A percentile compares a stretch with the other conserved stretches of the same genome.
Evolutionary conservation across 2,113 vertebrate genomes (phyloP).

Genomic region (Trematocara zebra): DNA sequence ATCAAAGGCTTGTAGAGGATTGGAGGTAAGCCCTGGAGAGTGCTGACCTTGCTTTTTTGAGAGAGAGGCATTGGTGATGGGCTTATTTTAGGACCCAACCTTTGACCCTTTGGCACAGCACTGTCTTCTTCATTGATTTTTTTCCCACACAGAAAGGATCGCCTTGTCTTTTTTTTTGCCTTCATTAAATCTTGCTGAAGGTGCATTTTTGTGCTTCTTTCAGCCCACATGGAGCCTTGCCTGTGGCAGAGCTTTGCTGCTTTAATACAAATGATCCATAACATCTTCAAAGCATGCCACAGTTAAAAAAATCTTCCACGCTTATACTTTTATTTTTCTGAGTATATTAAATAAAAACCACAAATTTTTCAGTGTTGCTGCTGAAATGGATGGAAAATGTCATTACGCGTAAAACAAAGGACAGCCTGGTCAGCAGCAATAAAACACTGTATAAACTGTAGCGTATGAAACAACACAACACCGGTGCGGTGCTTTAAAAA

Average conservation of each 20-base stretch:
- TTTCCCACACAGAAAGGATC: not conserved
- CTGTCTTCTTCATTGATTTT: constrained; percentile 11
- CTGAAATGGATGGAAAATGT: not conserved
- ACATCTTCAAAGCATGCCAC: not conserved
- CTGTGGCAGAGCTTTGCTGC: not conserved
- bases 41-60: constrained; percentile 1
- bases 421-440: not conserved
- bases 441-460: not conserved
- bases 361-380: not conserved
- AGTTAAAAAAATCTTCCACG: not conserved
- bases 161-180: not conserved
- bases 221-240: not conserved
- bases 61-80: not conserved
- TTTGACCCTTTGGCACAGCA: constrained; percentile 11
- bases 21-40: not conserved
- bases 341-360: not conserved
- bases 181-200: not conserved
- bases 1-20: not conserved
- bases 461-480: not conserved
- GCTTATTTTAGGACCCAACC: constrained; percentile 3
- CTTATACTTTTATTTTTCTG: not conserved
- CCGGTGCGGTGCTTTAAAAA: not conserved
- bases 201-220: not conserved
- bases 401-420: not conserved
- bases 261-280: not conserved